Evolutionary conservation across 2,797 vertebrate species (phyloP), one percentile per base, ranked within the genome.

Genomic region (Mastacembelus armatus): DNA sequence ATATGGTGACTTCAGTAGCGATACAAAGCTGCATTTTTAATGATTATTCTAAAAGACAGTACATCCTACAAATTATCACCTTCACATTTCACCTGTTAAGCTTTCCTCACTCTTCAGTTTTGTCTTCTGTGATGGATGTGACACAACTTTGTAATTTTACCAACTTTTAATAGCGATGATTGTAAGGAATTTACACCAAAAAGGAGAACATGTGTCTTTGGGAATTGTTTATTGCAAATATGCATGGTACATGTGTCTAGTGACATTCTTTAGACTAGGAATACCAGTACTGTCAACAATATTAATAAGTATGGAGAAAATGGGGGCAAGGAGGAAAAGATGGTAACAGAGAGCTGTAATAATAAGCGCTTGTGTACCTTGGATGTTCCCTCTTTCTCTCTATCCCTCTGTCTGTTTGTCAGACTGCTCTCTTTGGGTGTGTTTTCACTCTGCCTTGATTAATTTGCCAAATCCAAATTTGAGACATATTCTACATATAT

Each of bases 221-320:
- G n/a, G n/a, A n/a, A n/a, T n/a, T n/a, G 24, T 36, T 30, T 55
- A 4, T 39, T 4, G 9, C n/a, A 19, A 19, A 43, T 67, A 35
- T 48, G 33, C 36, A 54, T 64, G n/a, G n/a, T n/a, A 7, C 59
- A 30, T 40, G 12, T 50, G 30, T 52, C 18, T 48, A 50, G 36
- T 74, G 48, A 36, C 30, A 74, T 49, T 42, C 50, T 74, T 61
- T 36, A 68, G 56, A 68, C 74, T 73, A 51, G n/a, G n/a, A n/a
- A n/a, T n/a, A n/a, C n/a, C n/a, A n/a, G n/a, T 78, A 74, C 67
- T 84, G 83, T 78, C 86, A 88, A 61, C 80, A 63, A 82, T 90
- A 91, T 90, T 91, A 91, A 91, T 89, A 87, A 55, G 78, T 81
- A 79, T 79, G 78, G 68, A 78, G 77, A 81, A 80, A 69, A 40